These are phyloP conservation scores for Drosophila erecta DNA, from an alignment of 1,140 invertebrate species.

Conservation along the genomic window DNA sequence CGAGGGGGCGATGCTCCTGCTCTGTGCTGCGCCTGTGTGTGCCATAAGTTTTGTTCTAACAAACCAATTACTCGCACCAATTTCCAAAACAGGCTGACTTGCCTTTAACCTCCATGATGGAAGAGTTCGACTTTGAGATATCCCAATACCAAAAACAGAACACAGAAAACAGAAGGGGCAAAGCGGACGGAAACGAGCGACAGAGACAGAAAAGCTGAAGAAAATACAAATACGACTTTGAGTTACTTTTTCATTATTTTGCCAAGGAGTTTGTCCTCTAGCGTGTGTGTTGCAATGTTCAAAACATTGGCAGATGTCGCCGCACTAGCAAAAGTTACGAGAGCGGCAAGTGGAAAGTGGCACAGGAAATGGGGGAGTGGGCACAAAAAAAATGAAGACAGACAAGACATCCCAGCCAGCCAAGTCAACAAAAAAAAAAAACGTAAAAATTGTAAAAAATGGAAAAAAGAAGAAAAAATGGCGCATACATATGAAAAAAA, in stretches of 20 bases:
- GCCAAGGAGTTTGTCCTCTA: conserved; percentile 75
- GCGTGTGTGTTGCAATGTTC: conserved; percentile 71
- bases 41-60: conserved; percentile 80
- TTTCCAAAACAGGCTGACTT: conserved; percentile 70
- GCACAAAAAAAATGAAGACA: conserved; percentile 22
- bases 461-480: conserved; percentile 14
- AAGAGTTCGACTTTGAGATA: conserved; percentile 77
- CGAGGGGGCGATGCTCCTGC: neutral
- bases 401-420: conserved; percentile 62
- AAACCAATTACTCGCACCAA: conserved; percentile 82
- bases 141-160: neutral
- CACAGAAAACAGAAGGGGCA: neutral
- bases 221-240: conserved; percentile 82
- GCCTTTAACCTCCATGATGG: conserved; percentile 67
- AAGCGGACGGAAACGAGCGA: neutral
- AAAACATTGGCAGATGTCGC: conserved; percentile 82
- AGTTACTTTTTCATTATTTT: conserved; percentile 83
- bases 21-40: neutral
- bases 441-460: conserved; percentile 15
- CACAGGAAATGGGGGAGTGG: conserved; percentile 20
- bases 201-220: conserved; percentile 45
- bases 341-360: conserved; percentile 47
- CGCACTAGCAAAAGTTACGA: conserved; percentile 77
- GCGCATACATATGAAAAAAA: conserved; percentile 48
- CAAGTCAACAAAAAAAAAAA: conserved; percentile 50